Evolutionary conservation across 2,797 vertebrate species (phyloP).

Genomic region (Sebastes alutus): DNA sequence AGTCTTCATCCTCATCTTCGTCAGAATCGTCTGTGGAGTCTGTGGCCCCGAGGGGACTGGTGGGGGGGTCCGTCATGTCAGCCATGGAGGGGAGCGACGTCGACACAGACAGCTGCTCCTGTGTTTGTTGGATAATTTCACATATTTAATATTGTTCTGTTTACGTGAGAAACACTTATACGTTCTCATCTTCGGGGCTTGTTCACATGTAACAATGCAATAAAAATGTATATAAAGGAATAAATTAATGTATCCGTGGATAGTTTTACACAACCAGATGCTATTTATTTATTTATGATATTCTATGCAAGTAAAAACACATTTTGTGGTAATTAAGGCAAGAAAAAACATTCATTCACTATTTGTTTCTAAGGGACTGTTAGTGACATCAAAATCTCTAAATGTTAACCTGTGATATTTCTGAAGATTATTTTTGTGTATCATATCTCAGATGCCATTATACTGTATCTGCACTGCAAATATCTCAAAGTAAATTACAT

Average conservation of each 20-base stretch:
- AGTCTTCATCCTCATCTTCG: slow-evolving; percentile 88
- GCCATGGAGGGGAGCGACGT: slow-evolving; percentile 88
- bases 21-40: slow-evolving; percentile 92
- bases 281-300: background rate
- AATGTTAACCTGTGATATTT: background rate
- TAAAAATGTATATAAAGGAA: background rate
- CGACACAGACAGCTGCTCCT: slow-evolving; percentile 88
- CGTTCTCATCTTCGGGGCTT: background rate
- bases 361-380: background rate
- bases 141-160: background rate
- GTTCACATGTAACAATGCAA: background rate
- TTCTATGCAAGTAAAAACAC: background rate
- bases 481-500: background rate
- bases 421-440: background rate
- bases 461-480: background rate
- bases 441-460: background rate
- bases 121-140: slow-evolving; percentile 46
- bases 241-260: background rate
- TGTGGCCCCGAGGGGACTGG: slow-evolving; percentile 88
- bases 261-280: background rate
- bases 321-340: background rate
- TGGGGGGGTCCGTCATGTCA: slow-evolving; percentile 84
- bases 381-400: background rate
- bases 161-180: background rate
- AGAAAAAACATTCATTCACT: background rate